Base-by-base conservation (phyloP, 2,888 invertebrate genomes). In the Perizoma affinitatum region DNA sequence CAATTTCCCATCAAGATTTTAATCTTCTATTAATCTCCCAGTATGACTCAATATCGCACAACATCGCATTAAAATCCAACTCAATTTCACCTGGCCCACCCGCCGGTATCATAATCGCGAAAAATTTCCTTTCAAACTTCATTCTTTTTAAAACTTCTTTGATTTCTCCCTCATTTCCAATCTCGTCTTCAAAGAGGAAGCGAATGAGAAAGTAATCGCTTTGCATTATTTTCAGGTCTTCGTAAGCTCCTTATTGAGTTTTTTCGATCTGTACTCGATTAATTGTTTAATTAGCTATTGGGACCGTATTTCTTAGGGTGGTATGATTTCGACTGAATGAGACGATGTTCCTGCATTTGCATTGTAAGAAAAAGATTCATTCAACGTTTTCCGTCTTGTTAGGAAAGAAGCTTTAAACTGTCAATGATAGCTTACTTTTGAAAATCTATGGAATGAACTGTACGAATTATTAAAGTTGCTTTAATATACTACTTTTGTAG, bases 131-230 rank as follows among this genome's bases (percentile, higher is more conserved):
- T 70, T 69, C 69, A 71, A 80, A 82, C 73, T 82, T 81, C 76
- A 82, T 83, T 82, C 77, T 82, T 82, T 72, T 71, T 78, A 73
- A 74, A 83, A 79, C 74, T 78, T 74, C 86, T 90, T 90, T 89
- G 87, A 89, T 84, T 85, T 82, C 79, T 76, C 57, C 77, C 80
- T 75, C 78, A 81, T 82, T 86, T 84, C 83, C 87, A 87, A 84
- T 83, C 81, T 78, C 54, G 45, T 74, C 71, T 73, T 72, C 76
- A 81, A 79, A 83, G 56, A 80, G 81, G 73, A 75, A 78, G 78
- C 76, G 84, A 88, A 87, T 84, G 83, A 84, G 82, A 87, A 84
- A 80, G 84, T 88, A 88, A 89, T 90, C 86, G 83, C 80, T 78
- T 65, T 66, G 81, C 76, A 87, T 89, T 89, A 88, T 86, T 85